Percentiles rank a stretch among this genome's conserved stretches.
Conservation (phyloP, 2,888 invertebrate species). For the Dyspetes luteomarginatus region DNA sequence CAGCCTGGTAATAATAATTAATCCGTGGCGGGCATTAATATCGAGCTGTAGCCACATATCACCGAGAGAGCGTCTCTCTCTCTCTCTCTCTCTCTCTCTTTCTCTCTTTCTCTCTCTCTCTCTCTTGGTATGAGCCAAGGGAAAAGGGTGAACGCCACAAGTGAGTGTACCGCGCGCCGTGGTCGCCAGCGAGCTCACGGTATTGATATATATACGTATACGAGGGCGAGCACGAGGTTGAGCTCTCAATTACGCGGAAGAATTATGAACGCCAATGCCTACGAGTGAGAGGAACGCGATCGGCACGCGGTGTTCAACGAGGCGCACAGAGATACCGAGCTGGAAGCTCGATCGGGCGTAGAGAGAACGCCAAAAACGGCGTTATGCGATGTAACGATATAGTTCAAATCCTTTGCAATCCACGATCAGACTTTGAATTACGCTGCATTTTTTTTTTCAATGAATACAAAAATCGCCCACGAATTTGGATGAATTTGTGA, state of each 20-base stretch:
- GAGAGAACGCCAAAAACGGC: background rate
- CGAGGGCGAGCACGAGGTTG: constrained; percentile 75
- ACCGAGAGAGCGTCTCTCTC: constrained; percentile 65
- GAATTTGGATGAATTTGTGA: background rate
- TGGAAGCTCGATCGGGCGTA: constrained; percentile 20
- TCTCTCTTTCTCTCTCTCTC: constrained; percentile 40
- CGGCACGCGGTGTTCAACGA: constrained; percentile 50
- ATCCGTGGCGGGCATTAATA: constrained; percentile 80
- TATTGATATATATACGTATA: constrained; percentile 55
- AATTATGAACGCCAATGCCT: constrained; percentile 74
- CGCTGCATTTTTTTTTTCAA: background rate
- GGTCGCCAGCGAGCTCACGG: constrained; percentile 26
- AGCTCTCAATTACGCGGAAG: constrained; percentile 82
- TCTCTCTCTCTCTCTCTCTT: constrained; percentile 44
- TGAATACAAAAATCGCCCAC: background rate
- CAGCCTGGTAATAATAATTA: constrained; percentile 82
- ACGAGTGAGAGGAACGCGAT: constrained; percentile 46
- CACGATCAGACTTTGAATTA: background rate
- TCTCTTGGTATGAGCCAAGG: constrained; percentile 32
- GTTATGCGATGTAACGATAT: background rate
- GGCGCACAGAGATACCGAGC: constrained; percentile 17
- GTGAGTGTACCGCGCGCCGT: constrained; percentile 45
- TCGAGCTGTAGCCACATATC: constrained; percentile 72
- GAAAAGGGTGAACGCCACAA: constrained; percentile 39
- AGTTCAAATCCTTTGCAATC: background rate